Percentiles rank a stretch among this genome's conserved stretches.
phyloP scores from a whole-genome alignment of 1,140 invertebrate genomes.

The Caenorhabditis latens region DNA sequence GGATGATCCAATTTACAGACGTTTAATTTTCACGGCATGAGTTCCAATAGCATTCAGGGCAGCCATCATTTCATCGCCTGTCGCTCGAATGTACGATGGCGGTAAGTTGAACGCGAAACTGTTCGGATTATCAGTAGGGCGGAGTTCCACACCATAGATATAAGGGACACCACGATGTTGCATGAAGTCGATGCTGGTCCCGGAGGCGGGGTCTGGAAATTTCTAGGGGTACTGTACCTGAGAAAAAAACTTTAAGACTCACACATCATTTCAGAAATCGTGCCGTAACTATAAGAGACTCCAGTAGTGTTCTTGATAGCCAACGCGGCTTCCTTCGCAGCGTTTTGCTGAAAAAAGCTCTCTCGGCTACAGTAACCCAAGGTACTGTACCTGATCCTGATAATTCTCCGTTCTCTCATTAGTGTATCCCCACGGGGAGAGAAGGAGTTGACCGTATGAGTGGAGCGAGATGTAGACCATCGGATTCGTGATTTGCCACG shows the following conservation, averaged over 20 bases:
- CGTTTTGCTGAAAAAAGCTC: slow-evolving; percentile 66
- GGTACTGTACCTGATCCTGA: slow-evolving; percentile 69
- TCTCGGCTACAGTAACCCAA: not conserved
- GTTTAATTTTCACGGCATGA: slow-evolving; percentile 57
- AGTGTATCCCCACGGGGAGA: slow-evolving; percentile 80
- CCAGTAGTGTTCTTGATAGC: slow-evolving; percentile 74
- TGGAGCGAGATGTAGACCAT: slow-evolving; percentile 73
- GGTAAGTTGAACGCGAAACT: slow-evolving; percentile 70
- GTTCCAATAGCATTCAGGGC: slow-evolving; percentile 64
- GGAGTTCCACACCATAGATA: slow-evolving; percentile 75
- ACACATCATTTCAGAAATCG: slow-evolving; percentile 75
- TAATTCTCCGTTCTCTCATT: slow-evolving; percentile 71
- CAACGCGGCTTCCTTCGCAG: slow-evolving; percentile 72
- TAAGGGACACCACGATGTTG: slow-evolving; percentile 73
- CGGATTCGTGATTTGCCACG: slow-evolving; percentile 70
- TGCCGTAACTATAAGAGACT: slow-evolving; percentile 72
- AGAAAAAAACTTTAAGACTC: slow-evolving; percentile 33
- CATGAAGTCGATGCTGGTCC: slow-evolving; percentile 76
- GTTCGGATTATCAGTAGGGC: slow-evolving; percentile 70
- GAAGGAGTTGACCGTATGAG: slow-evolving; percentile 78
- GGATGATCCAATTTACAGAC: slow-evolving; percentile 16
- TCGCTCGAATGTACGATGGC: slow-evolving; percentile 65
- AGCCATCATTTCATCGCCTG: slow-evolving; percentile 69
- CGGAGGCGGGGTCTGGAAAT: slow-evolving; percentile 73
- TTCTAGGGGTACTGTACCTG: not conserved